Evolutionary conservation across 2,113 vertebrate species (phyloP).

Genomic region (Gorilla gorilla): DNA sequence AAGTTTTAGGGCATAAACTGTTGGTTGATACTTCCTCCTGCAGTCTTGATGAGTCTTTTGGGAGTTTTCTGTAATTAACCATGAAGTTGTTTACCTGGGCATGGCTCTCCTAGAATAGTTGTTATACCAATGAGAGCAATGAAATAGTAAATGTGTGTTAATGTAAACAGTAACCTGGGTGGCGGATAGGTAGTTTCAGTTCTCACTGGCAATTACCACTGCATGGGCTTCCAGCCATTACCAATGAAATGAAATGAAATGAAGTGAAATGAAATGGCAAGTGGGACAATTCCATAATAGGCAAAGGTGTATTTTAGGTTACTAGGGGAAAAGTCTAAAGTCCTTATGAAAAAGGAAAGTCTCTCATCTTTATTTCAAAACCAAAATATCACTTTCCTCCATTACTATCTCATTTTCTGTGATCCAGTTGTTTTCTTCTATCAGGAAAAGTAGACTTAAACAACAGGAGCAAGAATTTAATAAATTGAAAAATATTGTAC

Average conservation of each 20-base stretch:
- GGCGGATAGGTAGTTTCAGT: neutral
- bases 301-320: neutral
- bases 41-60: neutral
- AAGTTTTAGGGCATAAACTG: neutral
- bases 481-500: neutral
- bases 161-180: neutral
- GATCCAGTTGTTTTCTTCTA: neutral
- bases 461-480: neutral
- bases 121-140: neutral
- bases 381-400: neutral
- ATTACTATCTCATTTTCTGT: neutral
- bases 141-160: neutral
- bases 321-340: neutral
- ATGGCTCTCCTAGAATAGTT: neutral
- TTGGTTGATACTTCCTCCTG: neutral
- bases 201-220: neutral
- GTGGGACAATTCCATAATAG: neutral
- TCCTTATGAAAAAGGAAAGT: neutral
- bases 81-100: neutral
- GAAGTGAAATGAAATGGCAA: neutral
- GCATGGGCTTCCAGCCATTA: neutral
- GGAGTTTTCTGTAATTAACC: neutral
- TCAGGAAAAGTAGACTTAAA: neutral
- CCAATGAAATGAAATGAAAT: neutral
- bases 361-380: neutral